Evolutionary conservation across 2,888 invertebrate genomes (phyloP).

Genomic region (Cosmopolites sordidus): DNA sequence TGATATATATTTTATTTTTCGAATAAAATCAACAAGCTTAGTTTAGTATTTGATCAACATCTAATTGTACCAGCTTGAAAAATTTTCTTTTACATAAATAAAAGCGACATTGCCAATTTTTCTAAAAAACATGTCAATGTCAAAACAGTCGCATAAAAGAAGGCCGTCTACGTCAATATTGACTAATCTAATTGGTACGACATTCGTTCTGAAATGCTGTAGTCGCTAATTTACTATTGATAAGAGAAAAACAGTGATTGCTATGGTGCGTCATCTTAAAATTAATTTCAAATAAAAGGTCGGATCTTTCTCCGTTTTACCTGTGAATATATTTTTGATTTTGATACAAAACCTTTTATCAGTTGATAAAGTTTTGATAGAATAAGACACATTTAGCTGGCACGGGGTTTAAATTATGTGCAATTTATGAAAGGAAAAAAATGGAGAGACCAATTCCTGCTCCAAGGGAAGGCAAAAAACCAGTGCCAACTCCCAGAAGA

Average conservation of each 20-base stretch:
- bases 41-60: too few species aligned
- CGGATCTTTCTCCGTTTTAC: neutral
- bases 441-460: conserved; percentile 25
- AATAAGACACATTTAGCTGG: too few species aligned
- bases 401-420: neutral
- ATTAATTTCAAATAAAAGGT: neutral
- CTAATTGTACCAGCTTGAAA: too few species aligned
- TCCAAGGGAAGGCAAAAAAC: conserved; percentile 44
- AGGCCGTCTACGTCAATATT: neutral
- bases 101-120: neutral
- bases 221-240: conserved; percentile 8
- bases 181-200: neutral
- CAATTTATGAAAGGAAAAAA: neutral
- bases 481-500: conserved; percentile 55
- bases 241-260: conserved; percentile 13
- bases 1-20: too few species aligned
- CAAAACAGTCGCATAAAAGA: neutral
- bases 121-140: neutral
- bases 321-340: neutral
- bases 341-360: too few species aligned
- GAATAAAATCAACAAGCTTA: too few species aligned
- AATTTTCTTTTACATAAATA: too few species aligned
- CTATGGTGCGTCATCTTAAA: conserved; percentile 11
- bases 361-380: too few species aligned
- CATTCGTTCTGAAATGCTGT: conserved; percentile 2